Evolutionary conservation across 2,888 invertebrate species (phyloP).

Genomic region (Carpatolechia fugitivella): DNA sequence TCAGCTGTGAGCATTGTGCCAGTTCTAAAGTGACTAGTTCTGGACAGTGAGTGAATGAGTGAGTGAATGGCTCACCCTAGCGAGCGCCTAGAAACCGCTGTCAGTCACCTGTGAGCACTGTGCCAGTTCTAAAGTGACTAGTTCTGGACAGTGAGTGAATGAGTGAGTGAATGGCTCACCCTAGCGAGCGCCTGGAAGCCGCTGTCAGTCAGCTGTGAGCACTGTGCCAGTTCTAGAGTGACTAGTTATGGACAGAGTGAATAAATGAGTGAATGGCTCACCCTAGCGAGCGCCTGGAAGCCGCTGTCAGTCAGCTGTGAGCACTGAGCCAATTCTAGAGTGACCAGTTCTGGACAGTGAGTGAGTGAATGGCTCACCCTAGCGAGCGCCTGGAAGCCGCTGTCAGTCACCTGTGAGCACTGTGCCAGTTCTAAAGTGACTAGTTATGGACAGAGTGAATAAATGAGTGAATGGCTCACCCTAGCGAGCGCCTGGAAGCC

Average conservation of each 20-base stretch:
- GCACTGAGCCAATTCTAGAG: conserved; percentile 97
- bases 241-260: conserved; percentile 90
- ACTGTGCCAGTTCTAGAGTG: conserved; percentile 96
- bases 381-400: conserved; percentile 96
- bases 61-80: conserved; percentile 89
- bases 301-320: conserved; percentile 97
- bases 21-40: conserved; percentile 95
- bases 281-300: conserved; percentile 95
- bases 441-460: conserved; percentile 88
- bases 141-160: conserved; percentile 85
- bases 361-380: conserved; percentile 85
- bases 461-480: conserved; percentile 81
- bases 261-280: conserved; percentile 66
- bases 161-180: conserved; percentile 82
- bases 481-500: conserved; percentile 97
- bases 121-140: conserved; percentile 96
- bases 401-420: conserved; percentile 96
- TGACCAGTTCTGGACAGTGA: conserved; percentile 91
- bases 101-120: conserved; percentile 97
- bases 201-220: conserved; percentile 95
- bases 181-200: conserved; percentile 97
- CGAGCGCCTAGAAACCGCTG: conserved; percentile 96
- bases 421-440: conserved; percentile 96
- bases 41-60: conserved; percentile 82
- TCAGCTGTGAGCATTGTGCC: conserved; percentile 96